Evolutionary conservation across 2,888 invertebrate species (phyloP).

Genomic region (Tipula helvola): DNA sequence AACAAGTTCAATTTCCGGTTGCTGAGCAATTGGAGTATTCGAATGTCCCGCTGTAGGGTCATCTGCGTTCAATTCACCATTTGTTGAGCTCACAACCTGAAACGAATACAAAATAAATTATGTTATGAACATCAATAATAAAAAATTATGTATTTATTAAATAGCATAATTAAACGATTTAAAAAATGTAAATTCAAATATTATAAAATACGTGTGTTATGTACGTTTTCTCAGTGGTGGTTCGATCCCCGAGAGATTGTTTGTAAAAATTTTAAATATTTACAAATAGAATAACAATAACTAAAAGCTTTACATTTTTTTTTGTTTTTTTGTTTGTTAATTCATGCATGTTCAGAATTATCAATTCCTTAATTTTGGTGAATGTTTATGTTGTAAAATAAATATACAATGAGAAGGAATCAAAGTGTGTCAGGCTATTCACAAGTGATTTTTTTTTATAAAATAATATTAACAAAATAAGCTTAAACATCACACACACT

Average conservation of each 20-base stretch:
- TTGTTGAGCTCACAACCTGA: slow-evolving; percentile 94
- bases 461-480: not conserved
- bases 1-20: slow-evolving; percentile 86
- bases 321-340: not conserved
- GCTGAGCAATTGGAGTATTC: slow-evolving; percentile 91
- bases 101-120: slow-evolving; percentile 17
- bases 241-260: not conserved
- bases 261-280: not conserved
- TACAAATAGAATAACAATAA: not conserved
- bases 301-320: not conserved
- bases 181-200: not conserved
- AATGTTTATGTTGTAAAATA: not conserved
- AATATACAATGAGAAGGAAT: not conserved
- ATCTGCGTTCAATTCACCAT: slow-evolving; percentile 88
- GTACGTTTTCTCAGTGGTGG: not conserved
- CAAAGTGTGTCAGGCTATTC: not conserved
- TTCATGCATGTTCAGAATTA: not conserved
- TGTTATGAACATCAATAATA: not conserved
- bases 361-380: not conserved
- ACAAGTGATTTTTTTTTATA: not conserved
- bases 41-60: slow-evolving; percentile 95
- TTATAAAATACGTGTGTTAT: not conserved
- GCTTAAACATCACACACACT: not conserved
- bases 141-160: not conserved
- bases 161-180: not conserved